Evolutionary conservation across 1,140 invertebrate species (phyloP), one percentile per base, ranked within the genome.

Genomic region (Magallana gigas): DNA sequence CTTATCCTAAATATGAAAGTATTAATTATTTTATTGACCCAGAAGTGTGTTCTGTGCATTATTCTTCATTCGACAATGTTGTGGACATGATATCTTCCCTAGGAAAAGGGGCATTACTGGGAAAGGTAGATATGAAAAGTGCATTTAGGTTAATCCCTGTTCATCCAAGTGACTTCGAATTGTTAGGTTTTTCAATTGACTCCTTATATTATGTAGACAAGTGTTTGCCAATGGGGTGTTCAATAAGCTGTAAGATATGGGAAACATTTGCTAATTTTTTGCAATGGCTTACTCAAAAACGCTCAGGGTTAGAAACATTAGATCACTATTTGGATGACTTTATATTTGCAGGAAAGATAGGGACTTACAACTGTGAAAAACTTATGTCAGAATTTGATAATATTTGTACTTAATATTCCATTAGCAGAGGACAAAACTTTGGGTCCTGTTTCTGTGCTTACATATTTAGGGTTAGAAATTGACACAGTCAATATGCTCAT

Each of bases 241-340:
- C 57, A 48, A 48, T 48, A 48, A 5, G 36, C 36, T 48, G 36
- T 48, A 48, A 48, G 36, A 48, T 48, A 48, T 87, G 71, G 58
- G 83, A 87, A 23, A 87, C 57, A 16, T 87, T 84, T 81, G 57
- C 87, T 12, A 60, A 82, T 11, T 87, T 84, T 76, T n/a, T 87
- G 1, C 36, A 84, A 8, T 84, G 86, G 80, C 5, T 64, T 23
- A 60, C 23, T 23, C 23, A 23, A 23, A 23, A 23, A 23, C 23
- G 23, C 23, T 23, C 23, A 23, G 18, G 83, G 60, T 12, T 60
- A 23, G 8, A 62, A 57, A 58, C 68, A 59, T 14, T 88, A 18
- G 83, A 85, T 23, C 87, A 88, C 16, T 88, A 88, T 64, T 29
- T 88, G 56, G 87, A 88, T 57, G 87, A 85, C 57, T 85, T 48